phyloP scores from a whole-genome alignment of 2,888 invertebrate genomes.

The Ormyrus pomaceus region DNA sequence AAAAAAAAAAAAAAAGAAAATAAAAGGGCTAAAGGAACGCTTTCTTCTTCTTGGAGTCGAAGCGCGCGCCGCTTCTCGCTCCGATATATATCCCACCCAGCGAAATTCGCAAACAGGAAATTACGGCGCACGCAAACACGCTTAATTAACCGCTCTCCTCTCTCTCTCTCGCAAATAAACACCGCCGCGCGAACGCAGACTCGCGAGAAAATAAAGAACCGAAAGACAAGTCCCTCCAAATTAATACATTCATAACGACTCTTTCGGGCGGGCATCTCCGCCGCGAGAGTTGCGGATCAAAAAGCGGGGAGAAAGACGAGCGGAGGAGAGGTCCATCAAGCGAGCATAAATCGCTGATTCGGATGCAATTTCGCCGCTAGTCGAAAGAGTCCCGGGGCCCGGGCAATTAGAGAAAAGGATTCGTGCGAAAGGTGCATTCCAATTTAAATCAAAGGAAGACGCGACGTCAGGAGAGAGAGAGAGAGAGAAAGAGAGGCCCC shows the following conservation, averaged over 20 bases:
- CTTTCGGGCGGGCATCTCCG: slow-evolving; percentile 31
- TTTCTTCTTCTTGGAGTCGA: too few relatives aligned
- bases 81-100: slow-evolving; percentile 12
- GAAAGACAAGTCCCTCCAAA: slow-evolving; percentile 48
- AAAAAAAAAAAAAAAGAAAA: background rate
- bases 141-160: slow-evolving; percentile 48
- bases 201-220: background rate
- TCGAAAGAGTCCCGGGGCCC: slow-evolving; percentile 46
- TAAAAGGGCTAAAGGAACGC: background rate
- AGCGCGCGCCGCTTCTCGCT: background rate
- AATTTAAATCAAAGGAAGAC: slow-evolving; percentile 68
- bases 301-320: slow-evolving; percentile 11
- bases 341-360: slow-evolving; percentile 48
- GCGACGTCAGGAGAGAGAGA: slow-evolving; percentile 49
- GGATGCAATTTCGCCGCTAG: slow-evolving; percentile 57
- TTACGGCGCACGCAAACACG: slow-evolving; percentile 51
- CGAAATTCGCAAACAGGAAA: slow-evolving; percentile 54
- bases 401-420: slow-evolving; percentile 66
- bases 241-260: slow-evolving; percentile 58
- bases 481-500: slow-evolving; percentile 15
- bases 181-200: background rate
- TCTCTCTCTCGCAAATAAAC: slow-evolving; percentile 38
- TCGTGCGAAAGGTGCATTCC: slow-evolving; percentile 65
- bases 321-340: slow-evolving; percentile 41
- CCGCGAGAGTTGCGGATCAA: background rate